Base-by-base conservation (phyloP, 37 sponge, comb jelly and placozoan species). In the Aplysina aerophoba region DNA sequence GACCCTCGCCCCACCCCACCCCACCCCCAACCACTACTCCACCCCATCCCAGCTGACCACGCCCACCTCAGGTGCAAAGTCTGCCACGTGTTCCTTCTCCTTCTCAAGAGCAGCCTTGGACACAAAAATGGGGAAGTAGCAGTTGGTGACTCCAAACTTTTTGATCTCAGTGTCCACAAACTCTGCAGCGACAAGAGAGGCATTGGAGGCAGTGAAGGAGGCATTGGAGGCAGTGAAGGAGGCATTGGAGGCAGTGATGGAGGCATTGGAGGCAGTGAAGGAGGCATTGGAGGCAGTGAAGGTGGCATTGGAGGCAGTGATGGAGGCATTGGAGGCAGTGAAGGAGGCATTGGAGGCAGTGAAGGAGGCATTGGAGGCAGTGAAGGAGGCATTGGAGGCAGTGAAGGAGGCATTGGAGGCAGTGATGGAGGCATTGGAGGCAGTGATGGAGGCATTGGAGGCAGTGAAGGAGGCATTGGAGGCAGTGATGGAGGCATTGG, bases 81-180 rank as follows among this genome's bases (percentile, higher is more conserved):
- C 99, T 11, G 83, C 95, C 79, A 99, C 97, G 82, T 99, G 99
- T 22, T 89, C 87, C 84, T 99, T 95, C 89, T 99, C 99, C 60
- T 81, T 89, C 78, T 99, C 97, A 0, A 99, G 89, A 20, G 99
- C 99, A 41, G 88, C 71, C 35, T 91, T 81, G 27, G 99, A 99
- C 30, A 99, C 99, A 91, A 99, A 99, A 81, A 99, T 99, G 4
- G 99, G 99, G 69, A 99, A 99, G 81, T 97, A 99, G 57, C 81
- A 88, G 73, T 99, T 99, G 65, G 91, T 89, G 21, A 99, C 99
- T 33, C 99, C 99, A n/a, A 92, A 65, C 68, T 87, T 82, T 86
- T 97, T 99, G 80, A 99, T 99, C 44, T 69, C 84, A 14, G 56
- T 41, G 54, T 99, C 97, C 88, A 99, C 95, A 83, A 90, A 97